phyloP scores from a whole-genome alignment of 2,888 invertebrate genomes.

The Acanthopleura granulata region DNA sequence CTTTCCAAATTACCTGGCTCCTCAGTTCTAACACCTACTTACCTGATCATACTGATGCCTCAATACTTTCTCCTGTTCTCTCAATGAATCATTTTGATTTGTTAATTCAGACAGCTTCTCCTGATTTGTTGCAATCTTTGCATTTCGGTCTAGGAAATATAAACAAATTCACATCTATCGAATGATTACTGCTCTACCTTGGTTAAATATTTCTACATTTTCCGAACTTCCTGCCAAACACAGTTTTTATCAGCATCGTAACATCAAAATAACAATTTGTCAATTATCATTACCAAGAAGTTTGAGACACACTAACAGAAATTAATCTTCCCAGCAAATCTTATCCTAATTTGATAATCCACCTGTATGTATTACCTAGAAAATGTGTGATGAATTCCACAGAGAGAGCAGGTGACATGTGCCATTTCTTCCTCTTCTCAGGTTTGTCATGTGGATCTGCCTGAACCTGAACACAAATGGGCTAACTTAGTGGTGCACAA shows the following conservation, averaged over 20 bases:
- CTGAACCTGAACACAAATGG: slow-evolving; percentile 37
- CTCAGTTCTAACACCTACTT: background rate
- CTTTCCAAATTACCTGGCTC: background rate
- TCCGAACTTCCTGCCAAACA: no score
- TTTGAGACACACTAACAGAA: no score
- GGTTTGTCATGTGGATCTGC: slow-evolving; percentile 65
- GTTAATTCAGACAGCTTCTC: slow-evolving; percentile 82
- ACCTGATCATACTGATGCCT: slow-evolving; percentile 85
- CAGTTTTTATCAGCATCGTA: no score
- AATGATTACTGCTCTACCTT: no score
- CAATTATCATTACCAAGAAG: no score
- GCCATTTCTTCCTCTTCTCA: slow-evolving; percentile 93
- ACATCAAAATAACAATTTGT: no score
- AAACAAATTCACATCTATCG: no score
- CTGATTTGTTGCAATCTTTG: slow-evolving; percentile 84
- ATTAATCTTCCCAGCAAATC: no score
- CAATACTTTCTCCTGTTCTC: slow-evolving; percentile 83
- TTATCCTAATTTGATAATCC: no score
- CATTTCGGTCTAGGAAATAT: slow-evolving; percentile 79
- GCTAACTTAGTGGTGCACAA: no score
- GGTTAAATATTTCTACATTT: no score
- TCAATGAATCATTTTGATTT: slow-evolving; percentile 80
- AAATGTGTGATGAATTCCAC: slow-evolving; percentile 96
- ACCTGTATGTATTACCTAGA: slow-evolving; percentile 69
- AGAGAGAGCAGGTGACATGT: slow-evolving; percentile 92